A percentile compares a stretch with the other conserved stretches of the same genome.
phyloP scores from a whole-genome alignment of 1,140 invertebrate species.

The Drosophila tristis region DNA sequence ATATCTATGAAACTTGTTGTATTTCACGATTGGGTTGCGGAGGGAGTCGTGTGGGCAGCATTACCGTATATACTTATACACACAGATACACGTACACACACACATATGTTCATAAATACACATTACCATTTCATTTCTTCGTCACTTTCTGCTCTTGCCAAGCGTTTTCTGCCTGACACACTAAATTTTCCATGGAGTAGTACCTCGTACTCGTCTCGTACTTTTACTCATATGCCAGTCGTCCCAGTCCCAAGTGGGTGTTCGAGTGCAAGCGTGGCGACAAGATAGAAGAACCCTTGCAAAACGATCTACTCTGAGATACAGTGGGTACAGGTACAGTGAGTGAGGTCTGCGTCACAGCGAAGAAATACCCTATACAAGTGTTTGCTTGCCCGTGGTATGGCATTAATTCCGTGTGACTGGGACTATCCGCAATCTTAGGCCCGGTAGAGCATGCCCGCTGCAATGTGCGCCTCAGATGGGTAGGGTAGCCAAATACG shows the following conservation, averaged over 20 bases:
- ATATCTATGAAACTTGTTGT: constrained; percentile 27
- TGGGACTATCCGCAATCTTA: too few relatives aligned
- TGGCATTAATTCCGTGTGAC: too few relatives aligned
- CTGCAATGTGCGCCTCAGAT: neutral
- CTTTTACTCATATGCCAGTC: neutral
- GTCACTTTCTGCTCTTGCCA: constrained; percentile 40
- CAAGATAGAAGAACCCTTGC: too few relatives aligned
- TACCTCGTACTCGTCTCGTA: neutral
- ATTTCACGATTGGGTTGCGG: neutral
- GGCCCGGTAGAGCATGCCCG: constrained; percentile 5
- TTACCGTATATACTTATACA: constrained; percentile 17
- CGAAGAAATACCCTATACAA: too few relatives aligned
- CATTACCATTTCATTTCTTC: constrained; percentile 49
- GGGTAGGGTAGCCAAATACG: constrained; percentile 22
- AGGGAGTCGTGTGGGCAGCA: constrained; percentile 10
- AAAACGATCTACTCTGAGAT: too few relatives aligned
- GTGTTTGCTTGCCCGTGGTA: too few relatives aligned
- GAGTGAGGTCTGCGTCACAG: too few relatives aligned
- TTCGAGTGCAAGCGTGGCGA: constrained; percentile 23
- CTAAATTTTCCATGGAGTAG: constrained; percentile 51
- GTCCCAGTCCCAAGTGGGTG: constrained; percentile 43
- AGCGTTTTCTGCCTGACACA: constrained; percentile 56
- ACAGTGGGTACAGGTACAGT: too few relatives aligned
- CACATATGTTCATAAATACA: constrained; percentile 28
- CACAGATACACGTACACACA: neutral